Evolutionary conservation across 2,888 invertebrate genomes (phyloP), one percentile per base, ranked within the genome.

Genomic region (Oscheius sp.): DNA sequence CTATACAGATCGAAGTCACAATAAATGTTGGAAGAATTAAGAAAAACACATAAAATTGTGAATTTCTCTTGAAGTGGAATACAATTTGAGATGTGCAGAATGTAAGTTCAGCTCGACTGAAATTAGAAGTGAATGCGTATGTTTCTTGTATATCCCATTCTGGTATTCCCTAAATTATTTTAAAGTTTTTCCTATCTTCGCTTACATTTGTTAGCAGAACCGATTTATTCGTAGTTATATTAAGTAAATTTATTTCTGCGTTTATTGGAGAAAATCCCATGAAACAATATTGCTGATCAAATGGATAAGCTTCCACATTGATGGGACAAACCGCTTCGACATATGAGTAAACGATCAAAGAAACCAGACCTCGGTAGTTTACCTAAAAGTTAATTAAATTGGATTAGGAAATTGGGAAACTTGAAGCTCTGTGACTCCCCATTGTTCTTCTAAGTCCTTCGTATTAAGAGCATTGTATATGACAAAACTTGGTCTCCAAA

Each of bases 21-120:
- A 53, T 27, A 29, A 53, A 53, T 29, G 53, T 53, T 12, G 53
- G 53, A n/a, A 53, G 53, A 5, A 53, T 53, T 27, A 53, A 20
- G 4, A 53, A 31, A 29, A 17, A 53, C n/a, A 53, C 20, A 29
- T 53, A 53, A n/a, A 53, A 53, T 53, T 53, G 31, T 5, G 29
- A 20, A 20, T 53, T 53, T 29, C 53, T 3, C 31, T 53, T 53
- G 31, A 53, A 29, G n/a, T 33, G 53, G 31, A 31, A 53, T 15
- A 53, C 20, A 15, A 53, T 53, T 29, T 53, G 53, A n/a, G 53
- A 29, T 20, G 20, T 27, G 3, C 31, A 29, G 15, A 31, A 53
- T 3, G 29, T 25, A 2, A 3, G 12, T 25, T 31, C 53, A 8
- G 12, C 31, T 29, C 31, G 53, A 1, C 31, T 12, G 31, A 53